phyloP scores from a whole-genome alignment of 2,888 invertebrate species.

The Tuberolachnus salignus region DNA sequence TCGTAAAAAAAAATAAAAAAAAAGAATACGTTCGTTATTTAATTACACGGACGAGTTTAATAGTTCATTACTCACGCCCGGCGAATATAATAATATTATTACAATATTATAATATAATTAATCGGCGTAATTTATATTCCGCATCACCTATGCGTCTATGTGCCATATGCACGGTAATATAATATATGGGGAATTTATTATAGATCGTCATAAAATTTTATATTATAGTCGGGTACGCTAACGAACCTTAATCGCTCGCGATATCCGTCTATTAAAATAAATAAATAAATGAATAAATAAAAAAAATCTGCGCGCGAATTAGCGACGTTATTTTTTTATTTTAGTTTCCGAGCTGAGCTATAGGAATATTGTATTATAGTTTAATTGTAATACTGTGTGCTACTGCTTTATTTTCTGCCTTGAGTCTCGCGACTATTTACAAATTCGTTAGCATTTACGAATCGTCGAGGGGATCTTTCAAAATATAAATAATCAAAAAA shows the following conservation, averaged over 20 bases:
- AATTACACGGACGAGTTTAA: conserved; percentile 18
- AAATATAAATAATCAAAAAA: too few species aligned
- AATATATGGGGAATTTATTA: conserved; percentile 6
- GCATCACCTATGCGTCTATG: neutral
- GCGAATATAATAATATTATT: neutral
- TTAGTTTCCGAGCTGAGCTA: too few species aligned
- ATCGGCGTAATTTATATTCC: conserved; percentile 23
- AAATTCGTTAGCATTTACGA: too few species aligned
- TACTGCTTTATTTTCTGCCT: too few species aligned
- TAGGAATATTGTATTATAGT: too few species aligned
- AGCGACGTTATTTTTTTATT: neutral
- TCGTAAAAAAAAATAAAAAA: conserved; percentile 6
- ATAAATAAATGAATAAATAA: neutral
- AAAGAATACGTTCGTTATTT: conserved; percentile 10
- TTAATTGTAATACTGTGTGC: too few species aligned
- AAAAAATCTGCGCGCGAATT: too few species aligned
- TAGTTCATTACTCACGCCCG: conserved; percentile 13
- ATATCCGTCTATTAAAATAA: conserved; percentile 2
- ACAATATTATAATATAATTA: neutral
- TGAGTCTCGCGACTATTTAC: too few species aligned
- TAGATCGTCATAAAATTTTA: conserved; percentile 17
- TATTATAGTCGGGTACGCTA: neutral
- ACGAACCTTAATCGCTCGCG: conserved; percentile 1
- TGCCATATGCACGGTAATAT: too few species aligned
- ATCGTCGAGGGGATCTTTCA: too few species aligned